These are phyloP conservation scores for Tetramorium bicarinatum DNA, from an alignment of 2,888 invertebrate species.

Conservation along the genomic window DNA sequence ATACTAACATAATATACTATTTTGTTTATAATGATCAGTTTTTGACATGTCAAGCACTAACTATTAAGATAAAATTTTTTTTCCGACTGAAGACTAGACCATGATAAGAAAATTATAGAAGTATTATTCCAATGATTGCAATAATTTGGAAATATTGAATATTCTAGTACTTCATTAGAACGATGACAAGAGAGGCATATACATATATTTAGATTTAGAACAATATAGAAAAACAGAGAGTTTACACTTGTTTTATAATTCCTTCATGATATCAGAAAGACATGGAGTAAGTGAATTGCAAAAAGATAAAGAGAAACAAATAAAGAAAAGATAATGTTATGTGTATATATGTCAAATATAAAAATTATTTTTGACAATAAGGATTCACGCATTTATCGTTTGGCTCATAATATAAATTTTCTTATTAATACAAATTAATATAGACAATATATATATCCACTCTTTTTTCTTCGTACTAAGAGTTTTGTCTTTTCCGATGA, in stretches of 20 bases:
- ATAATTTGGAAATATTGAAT: neutral
- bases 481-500: neutral
- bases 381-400: neutral
- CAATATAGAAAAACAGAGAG: neutral
- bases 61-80: neutral
- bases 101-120: neutral
- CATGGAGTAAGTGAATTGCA: neutral
- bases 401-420: neutral
- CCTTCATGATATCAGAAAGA: neutral
- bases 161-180: neutral
- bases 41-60: neutral
- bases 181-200: neutral
- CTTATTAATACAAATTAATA: neutral
- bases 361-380: slow-evolving; percentile 25
- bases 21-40: neutral
- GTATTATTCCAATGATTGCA: neutral
- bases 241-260: neutral
- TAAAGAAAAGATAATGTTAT: neutral
- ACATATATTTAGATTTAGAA: neutral
- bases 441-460: neutral
- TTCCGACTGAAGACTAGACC: slow-evolving; percentile 10
- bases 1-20: neutral
- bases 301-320: neutral
- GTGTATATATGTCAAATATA: neutral
- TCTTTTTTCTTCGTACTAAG: neutral